Percentiles rank a stretch among this genome's conserved stretches.
Evolutionary conservation across 2,888 invertebrate species (phyloP).

Genomic region (Carcina quercana): DNA sequence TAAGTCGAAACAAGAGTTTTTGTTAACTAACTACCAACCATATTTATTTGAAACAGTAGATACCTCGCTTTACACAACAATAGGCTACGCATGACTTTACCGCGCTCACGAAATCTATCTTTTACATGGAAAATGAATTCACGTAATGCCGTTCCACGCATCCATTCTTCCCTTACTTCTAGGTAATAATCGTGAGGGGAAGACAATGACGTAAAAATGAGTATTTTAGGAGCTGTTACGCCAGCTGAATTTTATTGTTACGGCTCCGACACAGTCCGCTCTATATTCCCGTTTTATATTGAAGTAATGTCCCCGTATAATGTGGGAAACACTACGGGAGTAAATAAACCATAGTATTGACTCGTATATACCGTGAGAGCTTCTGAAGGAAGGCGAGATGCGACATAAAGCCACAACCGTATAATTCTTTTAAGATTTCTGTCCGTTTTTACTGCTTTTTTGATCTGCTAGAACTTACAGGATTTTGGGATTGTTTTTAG

Average conservation of each 20-base stretch:
- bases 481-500: no score
- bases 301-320: constrained; percentile 3
- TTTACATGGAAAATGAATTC: constrained; percentile 15
- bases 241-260: constrained; percentile 14
- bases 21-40: no score
- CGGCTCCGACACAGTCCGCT: constrained; percentile 1
- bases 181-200: constrained; percentile 10
- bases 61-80: no score
- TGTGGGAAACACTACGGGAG: background rate
- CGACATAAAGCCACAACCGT: no score
- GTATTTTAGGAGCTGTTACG: constrained; percentile 12
- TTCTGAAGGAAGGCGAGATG: no score
- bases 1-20: no score
- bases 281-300: constrained; percentile 1
- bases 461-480: no score
- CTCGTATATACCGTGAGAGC: no score
- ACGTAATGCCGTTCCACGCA: constrained; percentile 12
- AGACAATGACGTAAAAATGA: constrained; percentile 13
- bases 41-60: no score
- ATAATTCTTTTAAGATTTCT: no score
- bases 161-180: constrained; percentile 6
- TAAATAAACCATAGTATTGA: background rate
- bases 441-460: no score
- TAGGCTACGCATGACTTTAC: constrained; percentile 15
- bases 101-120: constrained; percentile 23